phyloP scores from a whole-genome alignment of 2,888 invertebrate species.

The Diloba caeruleocephala region DNA sequence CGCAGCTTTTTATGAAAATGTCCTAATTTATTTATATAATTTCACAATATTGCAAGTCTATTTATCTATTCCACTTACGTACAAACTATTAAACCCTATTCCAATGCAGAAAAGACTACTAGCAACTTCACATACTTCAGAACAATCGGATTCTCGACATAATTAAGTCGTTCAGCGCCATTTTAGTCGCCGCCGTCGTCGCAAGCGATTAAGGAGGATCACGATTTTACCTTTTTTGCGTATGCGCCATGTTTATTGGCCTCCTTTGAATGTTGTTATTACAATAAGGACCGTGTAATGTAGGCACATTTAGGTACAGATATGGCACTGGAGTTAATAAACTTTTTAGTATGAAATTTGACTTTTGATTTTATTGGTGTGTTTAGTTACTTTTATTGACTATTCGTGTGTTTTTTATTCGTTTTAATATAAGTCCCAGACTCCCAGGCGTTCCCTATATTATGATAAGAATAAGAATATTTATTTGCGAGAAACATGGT shows the following conservation, averaged over 20 bases:
- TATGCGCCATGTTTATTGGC: constrained; percentile 44
- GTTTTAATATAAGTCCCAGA: no score
- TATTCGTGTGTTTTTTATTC: no score
- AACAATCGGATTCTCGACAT: constrained; percentile 45
- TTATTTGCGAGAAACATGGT: no score
- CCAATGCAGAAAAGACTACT: background rate
- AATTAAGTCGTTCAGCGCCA: constrained; percentile 59
- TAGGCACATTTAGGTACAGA: constrained; percentile 26
- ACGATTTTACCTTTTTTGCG: constrained; percentile 69
- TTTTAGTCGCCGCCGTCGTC: constrained; percentile 59
- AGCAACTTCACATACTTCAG: constrained; percentile 16
- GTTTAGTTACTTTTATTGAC: no score
- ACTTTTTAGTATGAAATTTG: constrained; percentile 9
- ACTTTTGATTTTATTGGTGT: no score
- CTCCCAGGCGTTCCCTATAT: no score
- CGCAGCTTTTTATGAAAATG: no score
- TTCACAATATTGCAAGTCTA: no score
- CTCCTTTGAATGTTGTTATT: constrained; percentile 58
- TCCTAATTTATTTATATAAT: no score
- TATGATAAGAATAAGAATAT: no score
- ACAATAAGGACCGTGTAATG: constrained; percentile 41
- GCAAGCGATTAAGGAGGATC: constrained; percentile 64
- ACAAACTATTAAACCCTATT: constrained; percentile 30
- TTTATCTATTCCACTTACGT: constrained; percentile 17
- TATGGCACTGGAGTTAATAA: constrained; percentile 6